Evolutionary conservation across 2,888 invertebrate genomes (phyloP), one percentile per base, ranked within the genome.

Genomic region (Melanostoma mellinum): DNA sequence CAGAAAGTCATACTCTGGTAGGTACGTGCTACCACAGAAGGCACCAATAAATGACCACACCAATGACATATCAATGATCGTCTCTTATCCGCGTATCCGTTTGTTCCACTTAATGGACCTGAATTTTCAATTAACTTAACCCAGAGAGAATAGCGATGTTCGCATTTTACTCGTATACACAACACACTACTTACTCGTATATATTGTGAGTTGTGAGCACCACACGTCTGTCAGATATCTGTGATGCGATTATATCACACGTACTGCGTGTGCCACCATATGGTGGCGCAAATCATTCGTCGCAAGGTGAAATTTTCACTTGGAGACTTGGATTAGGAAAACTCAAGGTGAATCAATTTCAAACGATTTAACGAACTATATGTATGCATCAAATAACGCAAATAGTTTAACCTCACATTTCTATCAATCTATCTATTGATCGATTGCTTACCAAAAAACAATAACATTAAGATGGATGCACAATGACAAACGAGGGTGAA

Each of bases 41-140:
- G 42, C 65, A 68, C 71, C 81, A 72, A 60, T 71, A 71, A 82
- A 63, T 63, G 63, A 63, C 50, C 82, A 73, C 68, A 52, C 82
- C 78, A 73, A 78, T 79, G 79, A 79, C 73, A 78, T 74, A 79
- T 79, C 77, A 77, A 82, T 77, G 77, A 82, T 73, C 67, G 77
- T 80, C 79, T 80, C 30, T 69, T 69, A 76, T 78, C 82, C 74
- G 73, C 72, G 67, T 78, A 82, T 82, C 73, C 73, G 79, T 74
- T 74, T 79, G 84, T 71, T 79, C 84, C 79, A 84, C 74, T 79
- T 84, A 79, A 71, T 79, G 71, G 84, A 79, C 65, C 79, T 84
- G 84, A 69, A 84, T 84, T 84, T 84, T 79, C 79, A 84, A 84
- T 84, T 84, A 84, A 79, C 79, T 65, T 52, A 75, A 67, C 65